Percentiles rank a stretch among this genome's conserved stretches.
Evolutionary conservation across 2,888 invertebrate genomes (phyloP).

Genomic region (Falcaria lacertinaria): DNA sequence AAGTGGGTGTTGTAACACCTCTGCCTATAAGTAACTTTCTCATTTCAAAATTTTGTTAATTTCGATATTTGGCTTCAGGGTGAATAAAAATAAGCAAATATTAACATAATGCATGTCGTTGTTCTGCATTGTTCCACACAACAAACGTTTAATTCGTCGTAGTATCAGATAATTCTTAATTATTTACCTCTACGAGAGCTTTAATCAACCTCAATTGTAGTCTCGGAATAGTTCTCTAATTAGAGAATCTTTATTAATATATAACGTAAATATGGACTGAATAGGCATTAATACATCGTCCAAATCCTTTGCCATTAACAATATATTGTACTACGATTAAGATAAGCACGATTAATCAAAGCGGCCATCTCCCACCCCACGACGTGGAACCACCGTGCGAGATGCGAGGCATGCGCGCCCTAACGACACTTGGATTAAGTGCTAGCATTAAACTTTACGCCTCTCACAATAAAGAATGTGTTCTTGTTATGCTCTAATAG

Average conservation of each 20-base stretch:
- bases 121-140: no score
- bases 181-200: not conserved
- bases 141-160: no score
- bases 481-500: conserved; percentile 62
- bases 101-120: no score
- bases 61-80: no score
- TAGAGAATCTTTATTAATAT: not conserved
- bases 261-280: no score
- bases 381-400: conserved; percentile 19
- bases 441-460: conserved; percentile 38
- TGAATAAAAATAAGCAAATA: no score
- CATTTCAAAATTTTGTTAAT: no score
- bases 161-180: no score
- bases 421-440: conserved; percentile 30
- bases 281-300: no score
- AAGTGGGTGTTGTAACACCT: no score
- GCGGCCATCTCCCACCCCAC: conserved; percentile 20
- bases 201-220: not conserved
- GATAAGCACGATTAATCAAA: conserved; percentile 42
- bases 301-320: conserved; percentile 1
- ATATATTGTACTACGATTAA: conserved; percentile 19
- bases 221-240: not conserved
- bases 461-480: conserved; percentile 51
- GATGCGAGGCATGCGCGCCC: conserved; percentile 15
- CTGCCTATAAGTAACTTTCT: no score